A percentile compares a stretch with the other conserved stretches of the same genome.
These are phyloP conservation scores for Odontophorus gujanensis DNA, from an alignment of 2,113 vertebrate species.

Conservation along the genomic window DNA sequence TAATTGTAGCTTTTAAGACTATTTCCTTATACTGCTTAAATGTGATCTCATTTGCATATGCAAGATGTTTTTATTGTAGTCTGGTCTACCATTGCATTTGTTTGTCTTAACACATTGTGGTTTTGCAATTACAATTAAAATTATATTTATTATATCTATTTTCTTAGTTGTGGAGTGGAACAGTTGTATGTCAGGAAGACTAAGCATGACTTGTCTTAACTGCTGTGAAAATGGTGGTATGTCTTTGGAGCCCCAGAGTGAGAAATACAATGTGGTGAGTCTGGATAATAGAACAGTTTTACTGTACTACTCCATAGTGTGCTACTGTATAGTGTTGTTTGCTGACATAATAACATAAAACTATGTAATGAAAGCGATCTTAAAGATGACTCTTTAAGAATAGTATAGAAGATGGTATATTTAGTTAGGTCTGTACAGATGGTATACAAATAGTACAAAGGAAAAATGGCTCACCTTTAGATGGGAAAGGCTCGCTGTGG, in stretches of 20 bases:
- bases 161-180: constrained; percentile 38
- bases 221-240: not conserved
- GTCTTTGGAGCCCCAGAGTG: constrained; percentile 20
- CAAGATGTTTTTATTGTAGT: not conserved
- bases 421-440: too few relatives aligned
- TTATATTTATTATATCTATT: not conserved
- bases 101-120: not conserved
- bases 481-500: too few relatives aligned
- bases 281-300: not conserved
- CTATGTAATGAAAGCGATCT: too few relatives aligned
- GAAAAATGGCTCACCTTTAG: too few relatives aligned
- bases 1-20: not conserved
- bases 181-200: not conserved
- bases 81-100: not conserved
- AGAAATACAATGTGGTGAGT: constrained; percentile 62
- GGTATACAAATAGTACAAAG: too few relatives aligned
- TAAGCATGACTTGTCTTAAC: not conserved
- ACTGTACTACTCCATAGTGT: not conserved
- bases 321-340: not conserved
- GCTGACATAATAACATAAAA: not conserved
- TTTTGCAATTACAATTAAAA: not conserved
- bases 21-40: not conserved
- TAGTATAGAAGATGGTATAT: too few relatives aligned
- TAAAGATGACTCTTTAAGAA: too few relatives aligned
- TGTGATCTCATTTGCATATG: not conserved